Base-by-base conservation (phyloP, 2,797 vertebrate genomes). In the Sus cebifrons region DNA sequence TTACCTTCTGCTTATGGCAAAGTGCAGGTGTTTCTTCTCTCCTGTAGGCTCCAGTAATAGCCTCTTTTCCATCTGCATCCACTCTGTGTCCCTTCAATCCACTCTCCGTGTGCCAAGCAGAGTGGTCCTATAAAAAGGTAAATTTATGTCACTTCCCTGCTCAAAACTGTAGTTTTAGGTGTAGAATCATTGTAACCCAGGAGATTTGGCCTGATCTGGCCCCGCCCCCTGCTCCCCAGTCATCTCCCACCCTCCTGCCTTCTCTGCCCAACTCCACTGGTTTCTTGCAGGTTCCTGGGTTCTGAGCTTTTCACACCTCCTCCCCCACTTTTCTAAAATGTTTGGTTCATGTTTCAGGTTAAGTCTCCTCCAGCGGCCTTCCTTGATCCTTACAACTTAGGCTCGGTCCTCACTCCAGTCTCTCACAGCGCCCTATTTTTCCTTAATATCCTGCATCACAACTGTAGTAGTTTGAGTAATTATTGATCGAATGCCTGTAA, bases 201-300 rank as follows among this genome's bases (percentile, higher is more conserved):
- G 14, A 87, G 32, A 81, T 32, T 16, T n/a, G 62, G 23, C 71
- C 54, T 29, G 8, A 25, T 15, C 23, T 82, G 32, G 40, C 32
- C 29, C 20, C 1, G 9, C 23, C 68, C 8, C 0, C 32, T 6
- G 36, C n/a, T 36, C 18, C 27, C 9, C 2, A 6, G 9, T 70
- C 18, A 18, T 20, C 67, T 92, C 81, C 62, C 10, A 2, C 18
- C 40, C 40, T 18, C 36, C 54, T 75, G 20, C 36, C 32, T 58
- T 62, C 77, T 84, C 12, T 40, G 23, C 32, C 54, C 12, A 4
- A 16, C 29, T 4, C 23, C 15, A 21, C 65, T 1, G 4, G 11
- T 23, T 23, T 29, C 32, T 27, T 52, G 17, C 7, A 27, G 27
- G 18, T 17, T 71, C 71, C 64, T 18, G 9, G 40, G 44, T 75